Percentiles rank a stretch among this genome's conserved stretches.
Conservation (phyloP, 2,888 invertebrate genomes). For the Agrilus mali region DNA sequence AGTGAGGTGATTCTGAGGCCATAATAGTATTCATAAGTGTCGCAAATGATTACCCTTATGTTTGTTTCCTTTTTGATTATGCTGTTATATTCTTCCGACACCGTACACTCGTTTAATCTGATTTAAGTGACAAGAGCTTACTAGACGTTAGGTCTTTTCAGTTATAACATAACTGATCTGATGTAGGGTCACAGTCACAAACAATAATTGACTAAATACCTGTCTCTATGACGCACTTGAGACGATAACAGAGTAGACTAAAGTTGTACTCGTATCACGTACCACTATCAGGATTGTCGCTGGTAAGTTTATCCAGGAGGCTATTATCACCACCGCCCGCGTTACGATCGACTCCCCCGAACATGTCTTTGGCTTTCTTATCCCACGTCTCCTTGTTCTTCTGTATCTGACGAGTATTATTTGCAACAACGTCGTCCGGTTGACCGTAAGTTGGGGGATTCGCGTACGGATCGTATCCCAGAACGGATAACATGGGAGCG, state of each 20-base stretch:
- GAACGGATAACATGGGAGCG: constrained; percentile 85
- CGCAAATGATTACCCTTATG: no score
- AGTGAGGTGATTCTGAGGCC: no score
- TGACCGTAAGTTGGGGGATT: constrained; percentile 93
- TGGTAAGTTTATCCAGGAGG: constrained; percentile 27
- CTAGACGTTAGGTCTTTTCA: no score
- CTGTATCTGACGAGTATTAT: constrained; percentile 39
- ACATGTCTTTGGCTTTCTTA: constrained; percentile 33
- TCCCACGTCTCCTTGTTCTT: constrained; percentile 29
- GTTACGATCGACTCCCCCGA: constrained; percentile 18
- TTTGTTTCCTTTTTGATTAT: no score
- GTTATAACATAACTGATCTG: no score
- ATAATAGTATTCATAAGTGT: no score
- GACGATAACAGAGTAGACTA: constrained; percentile 15
- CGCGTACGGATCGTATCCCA: constrained; percentile 91
- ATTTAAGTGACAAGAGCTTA: no score
- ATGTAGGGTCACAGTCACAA: no score
- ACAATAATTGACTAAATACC: no score
- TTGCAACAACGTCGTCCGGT: constrained; percentile 63
- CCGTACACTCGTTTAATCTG: no score
- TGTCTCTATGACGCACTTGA: constrained; percentile 18
- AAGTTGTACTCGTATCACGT: constrained; percentile 25
- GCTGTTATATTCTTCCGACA: no score
- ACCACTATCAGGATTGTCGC: constrained; percentile 26
- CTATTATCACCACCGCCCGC: constrained; percentile 19